Evolutionary conservation across 1,140 invertebrate species (phyloP).

Genomic region (Sycophaga agraensis): DNA sequence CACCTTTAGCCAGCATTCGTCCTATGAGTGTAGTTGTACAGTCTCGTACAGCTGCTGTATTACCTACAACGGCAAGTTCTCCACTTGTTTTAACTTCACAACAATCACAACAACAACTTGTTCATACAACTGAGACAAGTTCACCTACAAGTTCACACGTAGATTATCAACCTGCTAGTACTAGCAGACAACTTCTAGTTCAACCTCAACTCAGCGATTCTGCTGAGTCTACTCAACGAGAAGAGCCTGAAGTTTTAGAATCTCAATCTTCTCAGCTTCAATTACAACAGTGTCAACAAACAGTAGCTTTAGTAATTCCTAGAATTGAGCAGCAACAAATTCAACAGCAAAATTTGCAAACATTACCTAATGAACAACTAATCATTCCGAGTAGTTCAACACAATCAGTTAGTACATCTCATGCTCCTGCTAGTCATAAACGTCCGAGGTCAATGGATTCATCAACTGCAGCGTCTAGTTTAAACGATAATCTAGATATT

Average conservation of each 20-base stretch:
- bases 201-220: slow-evolving; percentile 53
- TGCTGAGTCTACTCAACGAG: slow-evolving; percentile 53
- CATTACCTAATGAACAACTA: slow-evolving; percentile 57
- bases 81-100: slow-evolving; percentile 66
- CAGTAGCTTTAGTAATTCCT: slow-evolving; percentile 73
- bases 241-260: slow-evolving; percentile 56
- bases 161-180: slow-evolving; percentile 55
- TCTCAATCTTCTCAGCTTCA: slow-evolving; percentile 38
- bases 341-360: slow-evolving; percentile 52
- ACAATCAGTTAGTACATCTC: slow-evolving; percentile 64
- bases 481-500: slow-evolving; percentile 57
- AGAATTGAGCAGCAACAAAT: slow-evolving; percentile 66
- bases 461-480: slow-evolving; percentile 56
- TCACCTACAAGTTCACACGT: slow-evolving; percentile 60
- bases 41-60: slow-evolving; percentile 74
- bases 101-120: slow-evolving; percentile 55
- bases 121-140: slow-evolving; percentile 59
- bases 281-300: slow-evolving; percentile 60
- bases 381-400: slow-evolving; percentile 61
- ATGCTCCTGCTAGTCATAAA: slow-evolving; percentile 60
- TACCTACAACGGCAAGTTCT: slow-evolving; percentile 67
- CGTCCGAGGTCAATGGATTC: slow-evolving; percentile 62
- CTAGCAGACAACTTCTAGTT: slow-evolving; percentile 49
- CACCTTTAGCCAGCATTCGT: slow-evolving; percentile 86
- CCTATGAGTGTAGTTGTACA: slow-evolving; percentile 82